Conservation (phyloP, 2,113 vertebrate genomes). For the Melanostigma gelatinosum region DNA sequence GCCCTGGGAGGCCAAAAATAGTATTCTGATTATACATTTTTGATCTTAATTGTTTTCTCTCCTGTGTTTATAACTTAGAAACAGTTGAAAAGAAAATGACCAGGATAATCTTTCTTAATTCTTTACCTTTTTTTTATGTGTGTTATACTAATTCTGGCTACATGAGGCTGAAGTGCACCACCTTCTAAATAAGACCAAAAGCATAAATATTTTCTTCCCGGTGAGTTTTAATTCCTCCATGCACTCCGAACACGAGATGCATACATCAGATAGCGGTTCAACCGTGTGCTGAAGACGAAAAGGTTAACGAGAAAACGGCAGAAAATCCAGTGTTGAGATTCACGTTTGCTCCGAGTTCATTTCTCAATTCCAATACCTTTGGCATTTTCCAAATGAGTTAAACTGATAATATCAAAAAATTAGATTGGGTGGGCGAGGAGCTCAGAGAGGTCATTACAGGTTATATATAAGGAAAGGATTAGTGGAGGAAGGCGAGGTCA, state of each 20-base stretch:
- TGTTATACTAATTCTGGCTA: neutral
- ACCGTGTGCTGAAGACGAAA: neutral
- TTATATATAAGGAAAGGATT: slow-evolving; percentile 38
- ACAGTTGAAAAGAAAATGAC: neutral
- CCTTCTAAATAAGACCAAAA: neutral
- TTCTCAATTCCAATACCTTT: neutral
- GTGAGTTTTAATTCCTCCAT: neutral
- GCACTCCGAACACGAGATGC: neutral
- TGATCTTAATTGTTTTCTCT: neutral
- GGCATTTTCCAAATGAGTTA: slow-evolving; percentile 18
- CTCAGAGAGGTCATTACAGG: slow-evolving; percentile 19
- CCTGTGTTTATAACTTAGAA: neutral
- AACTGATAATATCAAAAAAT: slow-evolving; percentile 32
- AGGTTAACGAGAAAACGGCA: neutral
- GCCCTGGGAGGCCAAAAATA: neutral
- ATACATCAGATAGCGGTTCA: neutral
- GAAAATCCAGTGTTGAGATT: neutral
- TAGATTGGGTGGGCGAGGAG: slow-evolving; percentile 3
- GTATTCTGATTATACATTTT: neutral
- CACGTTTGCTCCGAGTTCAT: slow-evolving; percentile 18
- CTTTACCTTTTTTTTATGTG: neutral
- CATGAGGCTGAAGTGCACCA: neutral
- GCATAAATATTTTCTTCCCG: neutral
- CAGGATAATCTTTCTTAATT: neutral
- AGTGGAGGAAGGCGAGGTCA: slow-evolving; percentile 13